These are phyloP conservation scores for Channa argus DNA, from an alignment of 2,113 vertebrate genomes.

Conservation along the genomic window DNA sequence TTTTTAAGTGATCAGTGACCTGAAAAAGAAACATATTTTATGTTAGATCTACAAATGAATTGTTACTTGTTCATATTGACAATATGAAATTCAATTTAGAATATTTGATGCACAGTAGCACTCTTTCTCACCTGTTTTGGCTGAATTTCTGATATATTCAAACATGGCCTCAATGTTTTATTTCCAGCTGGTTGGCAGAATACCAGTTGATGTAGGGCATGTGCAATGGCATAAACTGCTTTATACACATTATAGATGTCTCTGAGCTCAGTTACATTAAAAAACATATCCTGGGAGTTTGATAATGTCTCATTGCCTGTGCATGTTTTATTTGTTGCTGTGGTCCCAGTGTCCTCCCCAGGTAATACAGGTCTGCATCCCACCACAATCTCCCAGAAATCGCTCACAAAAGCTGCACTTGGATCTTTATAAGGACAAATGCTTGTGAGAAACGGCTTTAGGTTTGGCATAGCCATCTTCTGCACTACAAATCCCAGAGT, in stretches of 20 bases:
- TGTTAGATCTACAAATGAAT: neutral
- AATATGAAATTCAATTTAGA: neutral
- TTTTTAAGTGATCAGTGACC: slow-evolving; percentile 76
- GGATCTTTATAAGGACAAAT: slow-evolving; percentile 69
- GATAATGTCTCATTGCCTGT: slow-evolving; percentile 73
- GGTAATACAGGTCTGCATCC: slow-evolving; percentile 64
- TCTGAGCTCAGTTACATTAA: slow-evolving; percentile 81
- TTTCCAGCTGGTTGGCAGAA: slow-evolving; percentile 69
- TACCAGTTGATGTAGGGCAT: slow-evolving; percentile 77
- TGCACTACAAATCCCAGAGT: slow-evolving; percentile 79
- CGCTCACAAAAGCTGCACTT: slow-evolving; percentile 66
- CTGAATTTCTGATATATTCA: slow-evolving; percentile 74
- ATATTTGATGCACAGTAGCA: too few relatives aligned
- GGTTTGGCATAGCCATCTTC: slow-evolving; percentile 80
- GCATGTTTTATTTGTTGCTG: slow-evolving; percentile 47
- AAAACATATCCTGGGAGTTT: slow-evolving; percentile 74
- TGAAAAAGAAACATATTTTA: slow-evolving; percentile 23
- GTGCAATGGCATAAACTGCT: slow-evolving; percentile 83
- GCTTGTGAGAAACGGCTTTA: slow-evolving; percentile 69
- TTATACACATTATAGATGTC: slow-evolving; percentile 83
- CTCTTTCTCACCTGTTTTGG: slow-evolving; percentile 69
- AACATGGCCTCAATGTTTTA: slow-evolving; percentile 52
- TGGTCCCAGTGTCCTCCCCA: neutral
- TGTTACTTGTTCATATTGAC: neutral
- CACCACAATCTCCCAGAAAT: slow-evolving; percentile 79